Conservation (phyloP, 2,797 vertebrate genomes). For the Acrossocheilus wenchowensis region DNA sequence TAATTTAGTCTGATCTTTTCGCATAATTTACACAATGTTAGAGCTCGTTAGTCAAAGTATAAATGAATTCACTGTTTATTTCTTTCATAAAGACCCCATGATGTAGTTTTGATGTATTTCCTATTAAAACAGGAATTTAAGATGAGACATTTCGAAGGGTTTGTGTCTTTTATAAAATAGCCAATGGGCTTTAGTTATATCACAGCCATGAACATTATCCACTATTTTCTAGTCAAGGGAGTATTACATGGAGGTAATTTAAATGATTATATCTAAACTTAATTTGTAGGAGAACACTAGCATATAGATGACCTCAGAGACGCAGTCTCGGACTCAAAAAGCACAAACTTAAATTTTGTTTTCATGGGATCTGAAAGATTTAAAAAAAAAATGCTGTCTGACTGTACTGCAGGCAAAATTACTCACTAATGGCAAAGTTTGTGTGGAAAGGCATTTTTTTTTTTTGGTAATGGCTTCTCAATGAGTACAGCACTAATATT, state of each 20-base stretch:
- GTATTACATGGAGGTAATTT: not conserved
- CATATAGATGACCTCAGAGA: not conserved
- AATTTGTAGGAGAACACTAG: not conserved
- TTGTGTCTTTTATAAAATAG: not conserved
- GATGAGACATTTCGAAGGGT: not conserved
- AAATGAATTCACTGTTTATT: not conserved
- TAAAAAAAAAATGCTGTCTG: not conserved
- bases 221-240: not conserved
- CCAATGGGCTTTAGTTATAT: not conserved
- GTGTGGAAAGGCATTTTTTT: not conserved
- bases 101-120: not conserved
- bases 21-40: slow-evolving; percentile 16
- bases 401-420: not conserved
- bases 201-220: not conserved
- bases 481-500: slow-evolving; percentile 2
- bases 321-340: not conserved
- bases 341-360: not conserved
- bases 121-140: not conserved
- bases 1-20: slow-evolving; percentile 14
- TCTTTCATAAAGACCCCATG: not conserved
- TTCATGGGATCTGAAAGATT: not conserved
- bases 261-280: not conserved
- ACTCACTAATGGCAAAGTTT: not conserved
- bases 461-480: not conserved
- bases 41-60: not conserved